Evolutionary conservation across 2,888 invertebrate genomes (phyloP).

Genomic region (Cantharis flavilabris): DNA sequence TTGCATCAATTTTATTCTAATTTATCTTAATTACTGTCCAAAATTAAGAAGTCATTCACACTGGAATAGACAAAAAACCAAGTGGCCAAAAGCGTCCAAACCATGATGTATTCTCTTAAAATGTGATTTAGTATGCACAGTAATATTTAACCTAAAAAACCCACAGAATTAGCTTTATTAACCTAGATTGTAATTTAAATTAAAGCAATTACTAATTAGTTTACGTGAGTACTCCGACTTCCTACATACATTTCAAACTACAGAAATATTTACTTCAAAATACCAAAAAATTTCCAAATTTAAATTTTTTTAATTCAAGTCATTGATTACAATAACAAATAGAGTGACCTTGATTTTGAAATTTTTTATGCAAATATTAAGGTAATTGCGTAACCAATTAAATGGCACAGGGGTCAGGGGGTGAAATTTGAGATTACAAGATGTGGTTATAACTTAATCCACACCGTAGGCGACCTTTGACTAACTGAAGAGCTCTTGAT

Average conservation of each 20-base stretch:
- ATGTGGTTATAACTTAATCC: neutral
- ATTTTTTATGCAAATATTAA: too few species aligned
- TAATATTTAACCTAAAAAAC: neutral
- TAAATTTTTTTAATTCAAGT: too few species aligned
- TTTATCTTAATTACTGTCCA: neutral
- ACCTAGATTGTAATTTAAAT: neutral
- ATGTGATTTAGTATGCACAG: neutral
- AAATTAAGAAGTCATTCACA: neutral
- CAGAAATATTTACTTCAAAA: neutral
- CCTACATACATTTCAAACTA: neutral
- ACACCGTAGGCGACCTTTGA: constrained; percentile 21
- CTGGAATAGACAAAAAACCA: neutral
- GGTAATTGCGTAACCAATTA: too few species aligned
- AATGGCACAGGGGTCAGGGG: neutral
- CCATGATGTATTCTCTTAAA: neutral
- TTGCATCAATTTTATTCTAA: too few species aligned
- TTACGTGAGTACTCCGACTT: neutral
- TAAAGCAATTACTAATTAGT: neutral
- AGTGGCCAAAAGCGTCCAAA: neutral
- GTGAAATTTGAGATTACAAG: neutral
- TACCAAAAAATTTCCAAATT: neutral
- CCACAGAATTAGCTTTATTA: neutral
- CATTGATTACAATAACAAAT: neutral
- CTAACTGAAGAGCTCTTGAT: constrained; percentile 22
- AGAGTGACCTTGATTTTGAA: neutral